Percentiles rank a stretch among this genome's conserved stretches.
phyloP scores from a whole-genome alignment of 2,797 vertebrate genomes.

The Nannoperca obscura region DNA sequence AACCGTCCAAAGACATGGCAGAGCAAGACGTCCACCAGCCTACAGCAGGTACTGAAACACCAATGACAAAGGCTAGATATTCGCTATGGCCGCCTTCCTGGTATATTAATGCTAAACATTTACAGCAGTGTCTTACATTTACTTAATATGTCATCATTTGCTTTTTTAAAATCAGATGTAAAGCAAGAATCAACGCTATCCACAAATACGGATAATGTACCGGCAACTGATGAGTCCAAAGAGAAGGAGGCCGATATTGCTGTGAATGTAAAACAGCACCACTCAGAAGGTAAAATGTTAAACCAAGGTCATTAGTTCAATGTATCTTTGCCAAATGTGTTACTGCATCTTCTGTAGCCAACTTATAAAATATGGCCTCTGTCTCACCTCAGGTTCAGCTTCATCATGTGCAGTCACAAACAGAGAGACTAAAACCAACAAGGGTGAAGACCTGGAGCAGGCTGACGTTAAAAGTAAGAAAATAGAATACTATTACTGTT shows the following conservation, averaged over 20 bases:
- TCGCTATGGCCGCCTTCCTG: background rate
- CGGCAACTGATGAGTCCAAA: background rate
- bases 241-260: background rate
- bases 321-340: background rate
- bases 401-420: conserved; percentile 9
- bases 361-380: background rate
- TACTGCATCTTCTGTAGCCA: background rate
- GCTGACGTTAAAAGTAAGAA: conserved; percentile 4
- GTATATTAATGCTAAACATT: background rate
- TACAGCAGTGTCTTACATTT: background rate
- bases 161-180: conserved; percentile 4
- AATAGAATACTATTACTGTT: background rate
- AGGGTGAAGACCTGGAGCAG: background rate
- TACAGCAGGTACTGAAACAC: conserved; percentile 23
- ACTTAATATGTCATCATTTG: background rate
- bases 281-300: conserved; percentile 34
- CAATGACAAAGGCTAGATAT: background rate
- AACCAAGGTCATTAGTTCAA: background rate
- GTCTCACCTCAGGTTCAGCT: background rate
- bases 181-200: background rate
- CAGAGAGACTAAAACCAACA: background rate
- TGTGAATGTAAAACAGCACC: background rate
- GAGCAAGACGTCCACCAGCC: conserved; percentile 1
- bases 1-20: conserved; percentile 51
- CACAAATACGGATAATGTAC: too few relatives aligned